Evolutionary conservation across 2,888 invertebrate genomes (phyloP), one percentile per base, ranked within the genome.

Genomic region (Vesta saturnalis): DNA sequence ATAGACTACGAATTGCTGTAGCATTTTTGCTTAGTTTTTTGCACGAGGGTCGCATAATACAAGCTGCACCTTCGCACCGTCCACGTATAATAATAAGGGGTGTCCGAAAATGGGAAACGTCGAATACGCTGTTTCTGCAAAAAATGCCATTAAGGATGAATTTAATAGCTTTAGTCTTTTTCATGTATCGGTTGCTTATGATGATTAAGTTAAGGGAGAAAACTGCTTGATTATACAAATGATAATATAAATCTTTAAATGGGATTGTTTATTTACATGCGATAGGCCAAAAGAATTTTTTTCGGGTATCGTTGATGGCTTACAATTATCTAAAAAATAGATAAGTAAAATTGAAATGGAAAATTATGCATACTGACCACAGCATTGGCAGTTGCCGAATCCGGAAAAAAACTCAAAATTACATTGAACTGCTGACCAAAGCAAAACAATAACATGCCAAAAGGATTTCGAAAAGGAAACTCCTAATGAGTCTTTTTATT

Each of bases 21-120:
- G 76, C 77, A 78, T 81, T 82, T 81, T 79, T 81, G 82, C 81
- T 82, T 82, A 81, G 81, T 81, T 82, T 81, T 82, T 80, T 73
- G 74, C 76, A 76, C 76, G 75, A 77, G 79, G 79, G 79, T 79
- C 76, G 76, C 76, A 79, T 79, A 79, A 80, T 79, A 77, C 75
- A 71, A 74, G 72, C 76, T 76, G 77, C 78, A 80, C 79, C 79
- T 79, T 78, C 77, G 69, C 72, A 72, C 76, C 74, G 78, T 78
- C 77, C 79, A 77, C 77, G 77, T 78, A 77, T 78, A 78, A 78
- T 78, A 76, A 74, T 74, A 73, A 73, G 60, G 69, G 73, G 62
- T 65, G 69, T 69, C 62, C 69, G 61, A 69, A 61, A 39, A 65
- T 61, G 35, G 54, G 64, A 65, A 65, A 59, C 60, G 49, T 19